Conservation (phyloP, 2,888 invertebrate species). For the Hypolimnas misippus region DNA sequence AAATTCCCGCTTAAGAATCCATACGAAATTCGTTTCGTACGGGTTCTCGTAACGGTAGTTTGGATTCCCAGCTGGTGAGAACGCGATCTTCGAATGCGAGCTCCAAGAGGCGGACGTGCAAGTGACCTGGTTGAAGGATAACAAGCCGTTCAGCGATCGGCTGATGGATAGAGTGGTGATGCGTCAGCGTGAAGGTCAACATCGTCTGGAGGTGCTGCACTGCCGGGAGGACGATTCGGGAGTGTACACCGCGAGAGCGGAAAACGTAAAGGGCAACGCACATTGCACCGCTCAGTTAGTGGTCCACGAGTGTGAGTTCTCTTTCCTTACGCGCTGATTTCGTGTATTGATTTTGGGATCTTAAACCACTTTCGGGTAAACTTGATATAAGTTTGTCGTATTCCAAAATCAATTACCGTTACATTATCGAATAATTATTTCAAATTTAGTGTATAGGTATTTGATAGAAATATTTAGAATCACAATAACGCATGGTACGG, state of each 20-base stretch:
- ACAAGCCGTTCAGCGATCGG: conserved; percentile 90
- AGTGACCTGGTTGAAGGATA: conserved; percentile 94
- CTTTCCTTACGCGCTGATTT: conserved; percentile 6
- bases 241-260: conserved; percentile 94
- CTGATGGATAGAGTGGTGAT: conserved; percentile 89
- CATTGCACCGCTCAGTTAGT: conserved; percentile 94
- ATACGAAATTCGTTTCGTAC: conserved; percentile 62
- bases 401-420: conserved; percentile 3
- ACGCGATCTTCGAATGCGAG: conserved; percentile 91
- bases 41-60: conserved; percentile 61
- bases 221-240: conserved; percentile 92
- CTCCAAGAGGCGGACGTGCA: conserved; percentile 85
- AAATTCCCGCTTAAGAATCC: conserved; percentile 53
- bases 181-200: conserved; percentile 82
- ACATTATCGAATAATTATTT: background rate
- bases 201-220: conserved; percentile 90
- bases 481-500: conserved; percentile 59
- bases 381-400: too few relatives aligned
- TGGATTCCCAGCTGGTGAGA: conserved; percentile 90
- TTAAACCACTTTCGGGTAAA: too few relatives aligned
- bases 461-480: conserved; percentile 8
- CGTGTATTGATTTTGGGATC: conserved; percentile 18
- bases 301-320: conserved; percentile 91
- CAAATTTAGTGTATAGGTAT: background rate
- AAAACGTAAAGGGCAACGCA: conserved; percentile 90